Percentiles rank a stretch among this genome's conserved stretches.
Conservation (phyloP, 1,140 invertebrate species). For the Pogonus chalceus region DNA sequence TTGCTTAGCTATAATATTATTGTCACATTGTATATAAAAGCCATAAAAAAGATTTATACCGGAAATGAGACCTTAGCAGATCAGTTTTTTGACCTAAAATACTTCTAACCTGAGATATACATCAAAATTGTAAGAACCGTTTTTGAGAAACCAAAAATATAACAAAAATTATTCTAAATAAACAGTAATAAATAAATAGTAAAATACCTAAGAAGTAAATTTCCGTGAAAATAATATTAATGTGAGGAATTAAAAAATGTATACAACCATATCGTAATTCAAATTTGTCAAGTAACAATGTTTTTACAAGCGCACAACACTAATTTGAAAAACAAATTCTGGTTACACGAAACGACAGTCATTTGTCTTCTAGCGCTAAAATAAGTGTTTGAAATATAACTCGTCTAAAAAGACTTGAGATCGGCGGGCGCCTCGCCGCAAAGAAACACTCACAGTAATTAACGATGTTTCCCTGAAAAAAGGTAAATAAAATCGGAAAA, state of each 20-base stretch:
- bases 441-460: background rate
- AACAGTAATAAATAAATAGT: no score
- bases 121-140: no score
- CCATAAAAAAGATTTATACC: no score
- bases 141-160: no score
- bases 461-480: conserved; percentile 1
- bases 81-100: no score
- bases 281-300: conserved; percentile 1
- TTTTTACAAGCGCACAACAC: conserved; percentile 1
- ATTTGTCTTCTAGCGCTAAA: background rate
- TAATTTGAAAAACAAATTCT: conserved; percentile 3
- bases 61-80: no score
- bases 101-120: no score
- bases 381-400: background rate
- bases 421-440: background rate
- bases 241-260: background rate
- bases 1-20: no score
- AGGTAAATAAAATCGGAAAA: background rate
- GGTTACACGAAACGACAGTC: background rate
- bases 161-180: no score
- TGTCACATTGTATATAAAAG: no score
- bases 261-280: background rate
- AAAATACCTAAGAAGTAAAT: no score
- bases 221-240: no score
- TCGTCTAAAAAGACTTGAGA: background rate